Evolutionary conservation across 53 echinoderm and acorn worm genomes (phyloP), one percentile per base, ranked within the genome.

Genomic region (Echinarachnius parma): DNA sequence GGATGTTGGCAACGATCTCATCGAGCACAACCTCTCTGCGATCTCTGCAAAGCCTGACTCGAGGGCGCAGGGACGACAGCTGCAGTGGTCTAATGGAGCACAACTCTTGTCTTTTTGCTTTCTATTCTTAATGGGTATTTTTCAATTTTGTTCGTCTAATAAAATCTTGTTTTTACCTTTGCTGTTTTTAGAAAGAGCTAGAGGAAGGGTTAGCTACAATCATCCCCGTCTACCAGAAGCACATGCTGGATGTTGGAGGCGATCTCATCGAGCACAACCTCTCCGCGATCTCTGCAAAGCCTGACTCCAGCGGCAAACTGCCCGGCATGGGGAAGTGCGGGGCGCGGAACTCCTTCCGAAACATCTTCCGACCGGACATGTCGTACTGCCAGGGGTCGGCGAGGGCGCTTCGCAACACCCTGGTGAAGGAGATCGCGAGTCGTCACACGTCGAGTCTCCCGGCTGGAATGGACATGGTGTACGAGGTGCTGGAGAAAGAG

Each of bases 291-390:
- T 95, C 95, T 11, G 66, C 64, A 68, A 90, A 87, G 54, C 87
- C 86, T 0, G 85, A 78, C 30, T 28, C 9, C 16, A n/a, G 44
- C 25, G 58, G 36, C 34, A 72, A 58, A 20, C 15, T 86, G 15
- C 76, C 84, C 19, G 20, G 29, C 2, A 72, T 78, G 36, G 66
- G 78, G 36, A 75, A 81, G 48, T 75, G 87, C 9, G 62, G 49
- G 48, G 79, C 67, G 10, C 77, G 90, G 21, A 95, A 95, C 69
- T 95, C 95, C 23, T 96, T 96, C 80, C 80, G 96, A 33, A 89
- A 91, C 47, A 60, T 96, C 72, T 96, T 96, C 78, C 87, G 85
- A 23, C 96, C 96, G 4, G 96, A 96, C 64, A 77, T 96, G 79
- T 91, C 85, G 3, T 78, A 87, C 76, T 90, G 96, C 58, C 79